Evolutionary conservation across 2,113 vertebrate genomes (phyloP).

Genomic region (Chascanopsetta lugubris): DNA sequence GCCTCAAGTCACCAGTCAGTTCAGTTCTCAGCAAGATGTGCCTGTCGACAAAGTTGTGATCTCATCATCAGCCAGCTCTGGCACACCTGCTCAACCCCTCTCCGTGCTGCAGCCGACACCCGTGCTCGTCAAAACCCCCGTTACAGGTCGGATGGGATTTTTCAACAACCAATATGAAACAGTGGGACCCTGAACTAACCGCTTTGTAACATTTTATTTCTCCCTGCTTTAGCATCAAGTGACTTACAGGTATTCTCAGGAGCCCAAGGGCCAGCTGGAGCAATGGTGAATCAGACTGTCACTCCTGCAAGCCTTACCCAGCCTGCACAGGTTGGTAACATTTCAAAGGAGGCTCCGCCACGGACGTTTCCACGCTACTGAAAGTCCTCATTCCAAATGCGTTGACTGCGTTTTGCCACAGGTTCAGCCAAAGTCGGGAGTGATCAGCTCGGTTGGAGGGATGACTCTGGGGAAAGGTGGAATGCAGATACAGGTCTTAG

Average conservation of each 20-base stretch:
- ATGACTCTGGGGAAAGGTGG: constrained; percentile 77
- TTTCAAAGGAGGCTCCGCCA: background rate
- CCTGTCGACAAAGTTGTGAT: constrained; percentile 67
- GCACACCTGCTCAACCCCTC: constrained; percentile 65
- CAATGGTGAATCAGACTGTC: constrained; percentile 77
- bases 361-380: background rate
- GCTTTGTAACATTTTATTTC: background rate
- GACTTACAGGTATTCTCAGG: constrained; percentile 86
- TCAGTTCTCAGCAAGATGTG: constrained; percentile 75
- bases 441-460: constrained; percentile 83
- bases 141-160: constrained; percentile 60
- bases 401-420: background rate
- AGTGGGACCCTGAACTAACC: background rate
- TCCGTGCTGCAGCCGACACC: constrained; percentile 81
- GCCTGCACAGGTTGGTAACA: constrained; percentile 78
- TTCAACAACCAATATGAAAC: background rate
- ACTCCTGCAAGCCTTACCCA: constrained; percentile 78
- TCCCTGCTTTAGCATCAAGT: constrained; percentile 70
- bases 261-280: constrained; percentile 73
- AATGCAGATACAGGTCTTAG: constrained; percentile 80
- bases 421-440: constrained; percentile 83
- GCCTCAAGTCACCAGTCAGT: constrained; percentile 64
- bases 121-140: constrained; percentile 81
- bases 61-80: constrained; percentile 57
- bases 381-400: background rate